Percentiles rank a stretch among this genome's conserved stretches.
These are phyloP conservation scores for Busseola fusca DNA, from an alignment of 2,888 invertebrate species.

Conservation along the genomic window DNA sequence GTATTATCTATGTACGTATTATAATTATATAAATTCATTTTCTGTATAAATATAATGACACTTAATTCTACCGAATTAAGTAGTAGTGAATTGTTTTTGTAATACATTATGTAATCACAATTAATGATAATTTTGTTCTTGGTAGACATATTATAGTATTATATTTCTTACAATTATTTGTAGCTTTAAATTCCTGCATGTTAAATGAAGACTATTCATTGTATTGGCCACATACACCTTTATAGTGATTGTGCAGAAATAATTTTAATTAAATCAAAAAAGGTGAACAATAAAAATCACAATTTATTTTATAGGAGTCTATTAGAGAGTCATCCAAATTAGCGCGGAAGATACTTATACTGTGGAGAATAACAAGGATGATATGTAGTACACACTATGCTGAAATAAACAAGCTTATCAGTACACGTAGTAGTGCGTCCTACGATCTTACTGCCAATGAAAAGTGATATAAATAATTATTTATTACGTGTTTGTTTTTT, in stretches of 20 bases:
- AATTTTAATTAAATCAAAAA: background rate
- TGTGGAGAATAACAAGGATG: background rate
- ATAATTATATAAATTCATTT: conserved; percentile 13
- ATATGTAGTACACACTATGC: background rate
- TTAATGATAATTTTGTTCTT: conserved; percentile 36
- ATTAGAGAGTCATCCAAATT: background rate
- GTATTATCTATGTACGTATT: conserved; percentile 23
- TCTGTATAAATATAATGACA: conserved; percentile 25
- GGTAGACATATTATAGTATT: conserved; percentile 38
- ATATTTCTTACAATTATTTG: conserved; percentile 28
- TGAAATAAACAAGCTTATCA: background rate
- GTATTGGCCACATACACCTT: conserved; percentile 1
- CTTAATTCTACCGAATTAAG: no score
- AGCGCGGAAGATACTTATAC: background rate
- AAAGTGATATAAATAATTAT: conserved; percentile 12
- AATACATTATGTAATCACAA: conserved; percentile 34
- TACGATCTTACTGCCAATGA: conserved; percentile 12
- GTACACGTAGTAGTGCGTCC: background rate
- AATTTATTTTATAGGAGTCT: conserved; percentile 8
- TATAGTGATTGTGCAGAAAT: background rate
- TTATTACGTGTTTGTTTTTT: conserved; percentile 12
- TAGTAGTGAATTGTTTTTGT: conserved; percentile 25
- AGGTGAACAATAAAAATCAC: conserved; percentile 5
- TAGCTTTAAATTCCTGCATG: conserved; percentile 24
- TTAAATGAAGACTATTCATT: conserved; percentile 16